Base-by-base conservation (phyloP, 92 coral and sea anemone genomes). In the Scolanthus callimorphus region DNA sequence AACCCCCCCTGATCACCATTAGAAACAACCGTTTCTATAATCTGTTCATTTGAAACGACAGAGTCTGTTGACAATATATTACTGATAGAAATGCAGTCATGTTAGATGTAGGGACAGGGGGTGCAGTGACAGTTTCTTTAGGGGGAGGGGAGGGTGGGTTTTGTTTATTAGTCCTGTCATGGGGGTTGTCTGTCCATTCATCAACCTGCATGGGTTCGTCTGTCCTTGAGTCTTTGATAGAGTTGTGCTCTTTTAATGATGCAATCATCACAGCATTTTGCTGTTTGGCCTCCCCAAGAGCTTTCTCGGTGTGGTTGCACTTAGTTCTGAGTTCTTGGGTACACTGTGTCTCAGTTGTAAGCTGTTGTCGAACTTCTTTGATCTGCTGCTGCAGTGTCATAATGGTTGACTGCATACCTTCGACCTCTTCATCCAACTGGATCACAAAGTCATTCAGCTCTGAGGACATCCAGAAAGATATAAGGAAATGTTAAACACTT, bases 381-480 rank as follows among this genome's bases (percentile, higher is more conserved):
- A 88, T 75, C 69, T 94, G 99, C 39, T 94, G 95, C 62, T 94
- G 96, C 57, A 94, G 83, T 20, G 99, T 76, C 83, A 94, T 71
- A 49, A 94, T 94, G 30, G 99, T 94, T 20, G 99, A 94, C 78
- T 94, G 96, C 99, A 94, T 94, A 20, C 99, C 99, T 67, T 94
- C 99, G 2, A 94, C 99, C 69, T 94, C 99, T 37, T 94, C 99
- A 44, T 94, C 99, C 46, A 94, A 73, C 49, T 94, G 99, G 60
- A 94, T 88, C 21, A 94, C 99, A 69, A 94, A 94, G 57, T 90
- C 99, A 60, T 94, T 94, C 62, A 92, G 78, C 67, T 94, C 99
- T 94, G 67, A 37, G 68, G 52, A 20, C 27, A 4, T 38, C 54
- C 11, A 34, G 22, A 41, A 11, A 24, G n/a, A n/a, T n/a, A n/a